Conservation (phyloP, 2,113 vertebrate genomes). For the Aspiorhynchus laticeps region DNA sequence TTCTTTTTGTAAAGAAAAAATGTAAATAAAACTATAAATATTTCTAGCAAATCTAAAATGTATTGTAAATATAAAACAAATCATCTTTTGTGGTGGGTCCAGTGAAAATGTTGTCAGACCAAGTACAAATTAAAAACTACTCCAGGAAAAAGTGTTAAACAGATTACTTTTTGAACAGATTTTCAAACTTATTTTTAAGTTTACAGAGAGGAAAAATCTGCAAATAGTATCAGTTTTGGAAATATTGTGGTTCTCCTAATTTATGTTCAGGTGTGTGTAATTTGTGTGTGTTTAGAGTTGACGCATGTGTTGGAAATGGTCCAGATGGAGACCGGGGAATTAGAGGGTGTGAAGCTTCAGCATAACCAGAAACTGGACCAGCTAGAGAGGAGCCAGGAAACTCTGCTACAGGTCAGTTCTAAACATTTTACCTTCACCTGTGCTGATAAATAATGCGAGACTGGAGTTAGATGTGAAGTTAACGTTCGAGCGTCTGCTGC, state of each 20-base stretch:
- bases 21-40: too few relatives aligned
- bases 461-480: not conserved
- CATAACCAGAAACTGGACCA: conserved; percentile 76
- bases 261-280: conserved; percentile 16
- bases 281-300: conserved; percentile 72
- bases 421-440: not conserved
- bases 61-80: too few relatives aligned
- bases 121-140: too few relatives aligned
- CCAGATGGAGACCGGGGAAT: conserved; percentile 76
- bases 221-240: not conserved
- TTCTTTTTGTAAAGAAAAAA: too few relatives aligned
- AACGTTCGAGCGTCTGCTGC: not conserved
- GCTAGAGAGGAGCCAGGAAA: conserved; percentile 73
- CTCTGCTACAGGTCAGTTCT: conserved; percentile 74
- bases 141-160: not conserved
- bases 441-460: not conserved
- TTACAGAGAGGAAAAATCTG: not conserved
- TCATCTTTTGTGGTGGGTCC: too few relatives aligned
- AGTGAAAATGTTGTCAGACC: too few relatives aligned
- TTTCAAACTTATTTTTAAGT: too few relatives aligned
- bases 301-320: conserved; percentile 79
- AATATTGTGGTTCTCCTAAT: not conserved
- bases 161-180: not conserved
- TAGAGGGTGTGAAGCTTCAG: conserved; percentile 75
- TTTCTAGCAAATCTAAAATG: too few relatives aligned